Evolutionary conservation across 2,113 vertebrate species (phyloP).

Genomic region (Nycticorax nycticorax): DNA sequence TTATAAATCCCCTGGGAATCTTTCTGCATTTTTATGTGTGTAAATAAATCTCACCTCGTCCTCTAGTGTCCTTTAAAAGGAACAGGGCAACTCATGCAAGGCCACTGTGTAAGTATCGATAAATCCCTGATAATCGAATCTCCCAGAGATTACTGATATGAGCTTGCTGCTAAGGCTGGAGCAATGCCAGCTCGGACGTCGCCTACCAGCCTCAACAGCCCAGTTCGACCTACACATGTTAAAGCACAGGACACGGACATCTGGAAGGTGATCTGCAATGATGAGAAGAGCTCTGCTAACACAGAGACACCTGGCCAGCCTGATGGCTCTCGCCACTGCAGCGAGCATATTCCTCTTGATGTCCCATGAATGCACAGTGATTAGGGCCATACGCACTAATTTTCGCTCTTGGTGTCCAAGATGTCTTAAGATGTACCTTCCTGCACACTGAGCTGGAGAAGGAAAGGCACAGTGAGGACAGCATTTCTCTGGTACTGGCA

Average conservation of each 20-base stretch:
- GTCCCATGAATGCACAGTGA: background rate
- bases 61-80: background rate
- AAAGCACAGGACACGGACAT: background rate
- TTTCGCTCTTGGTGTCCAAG: background rate
- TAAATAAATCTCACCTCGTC: slow-evolving; percentile 21
- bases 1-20: background rate
- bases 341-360: background rate
- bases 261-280: background rate
- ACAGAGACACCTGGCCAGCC: background rate
- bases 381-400: background rate
- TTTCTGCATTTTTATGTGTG: background rate
- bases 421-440: background rate
- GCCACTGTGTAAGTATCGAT: background rate
- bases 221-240: background rate
- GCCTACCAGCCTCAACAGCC: background rate
- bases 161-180: background rate
- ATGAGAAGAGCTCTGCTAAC: background rate
- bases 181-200: background rate
- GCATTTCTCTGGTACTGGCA: background rate
- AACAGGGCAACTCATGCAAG: background rate
- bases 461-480: background rate
- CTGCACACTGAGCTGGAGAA: background rate
- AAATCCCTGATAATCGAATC: slow-evolving; percentile 23
- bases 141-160: background rate
- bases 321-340: background rate